Percentiles rank a stretch among this genome's conserved stretches.
Evolutionary conservation across 2,113 vertebrate genomes (phyloP).

Genomic region (Hydropotes inermis): DNA sequence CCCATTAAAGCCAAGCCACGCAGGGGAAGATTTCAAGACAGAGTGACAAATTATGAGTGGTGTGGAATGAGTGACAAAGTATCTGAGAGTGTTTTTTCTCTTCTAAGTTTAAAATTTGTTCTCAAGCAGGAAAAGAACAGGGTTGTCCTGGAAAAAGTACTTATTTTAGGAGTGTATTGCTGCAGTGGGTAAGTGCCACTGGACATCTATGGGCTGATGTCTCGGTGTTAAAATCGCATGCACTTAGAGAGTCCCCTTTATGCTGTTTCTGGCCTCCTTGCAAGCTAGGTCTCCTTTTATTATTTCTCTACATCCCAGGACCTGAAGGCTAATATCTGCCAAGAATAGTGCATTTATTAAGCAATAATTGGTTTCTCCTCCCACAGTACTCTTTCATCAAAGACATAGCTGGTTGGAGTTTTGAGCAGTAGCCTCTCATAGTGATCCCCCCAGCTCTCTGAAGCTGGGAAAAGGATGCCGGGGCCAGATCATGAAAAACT

Average conservation of each 20-base stretch:
- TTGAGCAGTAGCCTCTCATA: background rate
- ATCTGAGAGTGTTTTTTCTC: background rate
- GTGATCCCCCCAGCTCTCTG: background rate
- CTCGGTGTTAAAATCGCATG: background rate
- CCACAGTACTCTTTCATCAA: background rate
- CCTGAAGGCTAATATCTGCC: background rate
- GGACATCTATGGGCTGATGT: background rate
- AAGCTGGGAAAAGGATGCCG: background rate
- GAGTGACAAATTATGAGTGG: slow-evolving; percentile 42
- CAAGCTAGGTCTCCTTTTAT: slow-evolving; percentile 14
- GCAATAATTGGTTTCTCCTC: background rate
- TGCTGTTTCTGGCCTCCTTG: background rate
- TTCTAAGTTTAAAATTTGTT: slow-evolving; percentile 41
- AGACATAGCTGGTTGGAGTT: background rate
- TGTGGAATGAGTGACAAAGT: slow-evolving; percentile 41
- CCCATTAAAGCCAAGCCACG: slow-evolving; percentile 72
- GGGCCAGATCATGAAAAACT: background rate
- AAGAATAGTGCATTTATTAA: slow-evolving; percentile 2
- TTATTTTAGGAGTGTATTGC: background rate
- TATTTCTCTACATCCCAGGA: background rate
- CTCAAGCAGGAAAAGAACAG: slow-evolving; percentile 35
- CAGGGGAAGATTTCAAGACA: slow-evolving; percentile 44
- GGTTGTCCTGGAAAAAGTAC: background rate
- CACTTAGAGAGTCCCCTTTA: background rate
- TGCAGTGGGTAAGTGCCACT: background rate